Percentiles rank a stretch among this genome's conserved stretches.
These are phyloP conservation scores for Trachelus iudaicus DNA, from an alignment of 2,888 invertebrate species.

Conservation along the genomic window DNA sequence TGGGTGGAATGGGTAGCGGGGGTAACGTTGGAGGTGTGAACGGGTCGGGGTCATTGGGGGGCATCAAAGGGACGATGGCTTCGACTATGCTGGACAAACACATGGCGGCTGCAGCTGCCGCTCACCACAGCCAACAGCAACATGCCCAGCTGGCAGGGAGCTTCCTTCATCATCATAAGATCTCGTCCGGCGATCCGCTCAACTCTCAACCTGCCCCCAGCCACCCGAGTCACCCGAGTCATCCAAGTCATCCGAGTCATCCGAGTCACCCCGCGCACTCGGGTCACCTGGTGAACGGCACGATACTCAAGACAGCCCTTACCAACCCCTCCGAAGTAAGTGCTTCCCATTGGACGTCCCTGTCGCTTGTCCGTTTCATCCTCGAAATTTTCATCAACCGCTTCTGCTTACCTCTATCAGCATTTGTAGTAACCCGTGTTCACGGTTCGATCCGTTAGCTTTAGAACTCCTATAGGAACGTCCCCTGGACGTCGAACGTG, in stretches of 20 bases:
- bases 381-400: neutral
- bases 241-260: constrained; percentile 43
- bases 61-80: constrained; percentile 53
- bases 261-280: constrained; percentile 67
- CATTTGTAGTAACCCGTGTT: neutral
- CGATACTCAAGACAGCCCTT: constrained; percentile 92
- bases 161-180: constrained; percentile 63
- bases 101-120: constrained; percentile 62
- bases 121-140: constrained; percentile 65
- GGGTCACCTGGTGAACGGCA: constrained; percentile 88
- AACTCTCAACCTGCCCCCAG: constrained; percentile 60
- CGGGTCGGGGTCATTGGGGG: constrained; percentile 57
- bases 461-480: neutral
- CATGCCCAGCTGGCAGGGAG: constrained; percentile 54
- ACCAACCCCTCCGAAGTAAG: constrained; percentile 90
- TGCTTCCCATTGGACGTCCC: constrained; percentile 12
- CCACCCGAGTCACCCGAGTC: constrained; percentile 30
- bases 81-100: constrained; percentile 63
- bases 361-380: neutral
- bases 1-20: constrained; percentile 63
- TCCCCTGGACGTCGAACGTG: neutral
- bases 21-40: constrained; percentile 60
- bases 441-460: neutral
- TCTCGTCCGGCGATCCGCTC: constrained; percentile 56
- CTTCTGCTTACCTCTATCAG: neutral